Base-by-base conservation (phyloP, 2,888 invertebrate genomes). In the Eurytoma adleriae region DNA sequence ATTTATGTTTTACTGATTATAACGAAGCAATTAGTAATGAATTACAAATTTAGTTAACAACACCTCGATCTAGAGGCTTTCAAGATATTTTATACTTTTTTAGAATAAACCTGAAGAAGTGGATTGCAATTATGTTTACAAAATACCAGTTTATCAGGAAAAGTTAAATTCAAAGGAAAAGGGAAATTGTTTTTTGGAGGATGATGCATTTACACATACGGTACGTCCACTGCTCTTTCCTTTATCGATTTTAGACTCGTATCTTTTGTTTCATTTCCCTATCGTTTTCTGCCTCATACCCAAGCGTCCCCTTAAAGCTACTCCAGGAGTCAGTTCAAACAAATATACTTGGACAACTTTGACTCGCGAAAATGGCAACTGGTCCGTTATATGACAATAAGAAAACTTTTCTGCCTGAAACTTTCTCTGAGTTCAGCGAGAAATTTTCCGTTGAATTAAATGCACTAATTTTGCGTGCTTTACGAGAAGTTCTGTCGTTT, bases 161-260 rank as follows among this genome's bases (percentile, higher is more conserved):
- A 72, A 50, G 27, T 3, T 54, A 16, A 16, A 62, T 62, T 52
- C n/a, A 62, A 14, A 4, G 52, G n/a, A 56, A 16, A 20, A 50
- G 48, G 24, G 66, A 74, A 66, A 74, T 13, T 48, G 48, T 74
- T 74, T 74, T 66, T n/a, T 73, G 30, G 56, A 48, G 54, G 56
- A 64, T 16, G 30, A 40, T 13, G 0, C 40, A 16, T 18, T 14
- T 24, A 56, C 18, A 14, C 56, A 50, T 16, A n/a, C 10, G 14
- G 24, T 16, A n/a, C 10, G 14, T 62, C 67, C 24, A 7, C 70
- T 75, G 52, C 27, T 30, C 40, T 12, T n/a, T 24, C 79, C 84
- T 85, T 84, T 84, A 85, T 85, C 85, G 81, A 80, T 82, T 83
- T 74, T 83, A 84, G 83, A 82, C 79, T 68, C 78, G 62, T 68